phyloP scores from a whole-genome alignment of 2,888 invertebrate genomes.

The Plusia festucae region DNA sequence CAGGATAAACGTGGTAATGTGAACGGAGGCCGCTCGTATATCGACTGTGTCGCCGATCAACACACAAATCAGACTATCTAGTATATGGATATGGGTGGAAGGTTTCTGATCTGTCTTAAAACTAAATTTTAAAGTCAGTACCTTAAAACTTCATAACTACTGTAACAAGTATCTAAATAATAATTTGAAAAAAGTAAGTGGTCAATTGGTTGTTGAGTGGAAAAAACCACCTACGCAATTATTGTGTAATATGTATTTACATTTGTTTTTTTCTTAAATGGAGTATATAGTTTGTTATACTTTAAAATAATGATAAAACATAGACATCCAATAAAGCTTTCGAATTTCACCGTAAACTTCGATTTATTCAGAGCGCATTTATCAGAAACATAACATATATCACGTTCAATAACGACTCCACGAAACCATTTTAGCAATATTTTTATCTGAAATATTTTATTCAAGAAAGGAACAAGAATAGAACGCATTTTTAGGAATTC shows the following conservation, averaged over 20 bases:
- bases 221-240: too few species aligned
- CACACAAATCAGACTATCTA: slow-evolving; percentile 29
- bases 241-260: too few species aligned
- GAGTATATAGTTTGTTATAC: neutral
- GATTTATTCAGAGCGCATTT: neutral
- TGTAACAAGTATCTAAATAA: too few species aligned
- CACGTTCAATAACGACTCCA: slow-evolving; percentile 26
- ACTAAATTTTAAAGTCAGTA: too few species aligned
- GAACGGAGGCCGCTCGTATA: slow-evolving; percentile 53
- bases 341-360: neutral
- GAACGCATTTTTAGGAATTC: slow-evolving; percentile 39
- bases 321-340: neutral
- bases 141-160: too few species aligned
- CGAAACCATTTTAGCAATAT: slow-evolving; percentile 28
- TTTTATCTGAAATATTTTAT: slow-evolving; percentile 40
- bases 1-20: slow-evolving; percentile 68
- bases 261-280: too few species aligned
- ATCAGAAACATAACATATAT: neutral
- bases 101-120: neutral
- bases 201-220: too few species aligned
- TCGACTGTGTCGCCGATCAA: slow-evolving; percentile 37
- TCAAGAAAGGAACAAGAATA: slow-evolving; percentile 46
- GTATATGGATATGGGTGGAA: neutral
- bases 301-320: neutral
- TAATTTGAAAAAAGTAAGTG: too few species aligned